Evolutionary conservation across 2,113 vertebrate species (phyloP), one percentile per base, ranked within the genome.

Genomic region (Tiliqua scincoides): DNA sequence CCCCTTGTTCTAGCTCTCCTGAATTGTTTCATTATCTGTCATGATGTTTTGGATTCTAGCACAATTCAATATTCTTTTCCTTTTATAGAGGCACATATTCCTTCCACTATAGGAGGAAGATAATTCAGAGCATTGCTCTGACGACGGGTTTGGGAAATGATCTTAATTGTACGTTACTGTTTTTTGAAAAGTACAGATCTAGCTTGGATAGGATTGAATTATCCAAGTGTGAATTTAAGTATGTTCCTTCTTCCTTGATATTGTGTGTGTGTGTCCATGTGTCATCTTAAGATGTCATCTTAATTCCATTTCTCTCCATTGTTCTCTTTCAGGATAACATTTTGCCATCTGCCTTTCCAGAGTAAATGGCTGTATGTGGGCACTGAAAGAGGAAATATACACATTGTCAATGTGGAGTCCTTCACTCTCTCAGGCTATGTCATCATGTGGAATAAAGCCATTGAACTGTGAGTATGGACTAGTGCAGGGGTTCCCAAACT

Each of bases 361-460:
- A 99, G 99, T 95, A 99, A 99, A 96, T 99, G 99, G 99, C 93
- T 99, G 18, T 99, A 99, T 93, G 97, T 99, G 91, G 99, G 99
- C 93, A 99, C 99, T 0, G 99, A 99, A 96, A 97, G 98, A 96
- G 99, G 99, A 95, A 99, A 99, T 92, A 98, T 99, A 95, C 98
- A 99, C 93, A 98, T 99, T 85, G 99, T 99, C 94, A 99, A 99
- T 86, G 99, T 99, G 97, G 99, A 99, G 97, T 98, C 98, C 95
- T 99, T 99, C 94, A 98, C 97, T 92, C 99, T 99, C 98, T 99
- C 99, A 98, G 99, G 99, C 97, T 99, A 99, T 85, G 99, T 99
- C 97, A 99, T 99, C 96, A 99, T 99, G 99, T 99, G 99, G 99
- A 99, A 99, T 97, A 99, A 99, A 99, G 99, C 99, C 98, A 99